Evolutionary conservation across 92 coral and sea anemone species (phyloP).

Genomic region (Umimayanthus chanpuru): DNA sequence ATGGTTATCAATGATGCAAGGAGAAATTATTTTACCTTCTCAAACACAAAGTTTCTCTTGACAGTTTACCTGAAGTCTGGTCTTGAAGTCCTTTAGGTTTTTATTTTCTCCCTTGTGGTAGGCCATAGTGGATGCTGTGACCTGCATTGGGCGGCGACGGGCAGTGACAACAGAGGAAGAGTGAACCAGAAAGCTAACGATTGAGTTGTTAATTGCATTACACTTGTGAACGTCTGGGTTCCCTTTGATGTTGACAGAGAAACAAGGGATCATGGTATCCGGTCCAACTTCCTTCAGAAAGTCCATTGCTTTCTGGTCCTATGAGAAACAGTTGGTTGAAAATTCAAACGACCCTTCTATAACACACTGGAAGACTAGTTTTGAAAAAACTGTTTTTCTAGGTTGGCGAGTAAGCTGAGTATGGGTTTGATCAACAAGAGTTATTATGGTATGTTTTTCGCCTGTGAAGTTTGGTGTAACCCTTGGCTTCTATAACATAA

Average conservation of each 20-base stretch:
- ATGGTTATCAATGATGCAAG: no score
- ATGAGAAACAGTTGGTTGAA: not conserved
- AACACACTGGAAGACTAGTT: not conserved
- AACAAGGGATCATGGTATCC: conserved; percentile 84
- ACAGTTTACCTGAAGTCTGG: conserved; percentile 1
- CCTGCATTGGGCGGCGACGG: conserved; percentile 77
- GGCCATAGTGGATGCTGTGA: conserved; percentile 74
- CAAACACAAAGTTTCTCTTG: no score
- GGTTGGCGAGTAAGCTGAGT: no score
- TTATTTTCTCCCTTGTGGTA: not conserved
- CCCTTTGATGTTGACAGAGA: conserved; percentile 75
- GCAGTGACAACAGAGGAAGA: conserved; percentile 59
- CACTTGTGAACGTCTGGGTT: conserved; percentile 62
- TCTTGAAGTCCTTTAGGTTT: not conserved
- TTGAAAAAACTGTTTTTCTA: no score
- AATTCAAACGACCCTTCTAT: no score
- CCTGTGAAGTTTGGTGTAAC: no score
- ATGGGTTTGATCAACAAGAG: no score
- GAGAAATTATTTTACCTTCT: no score
- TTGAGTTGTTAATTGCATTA: conserved; percentile 65
- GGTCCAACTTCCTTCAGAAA: conserved; percentile 84
- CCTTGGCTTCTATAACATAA: not conserved
- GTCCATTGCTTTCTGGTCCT: conserved; percentile 78
- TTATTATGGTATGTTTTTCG: no score
- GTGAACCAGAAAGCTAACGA: conserved; percentile 68